Evolutionary conservation across 2,888 invertebrate genomes (phyloP), one percentile per base, ranked within the genome.

Genomic region (Phaonia tiefii): DNA sequence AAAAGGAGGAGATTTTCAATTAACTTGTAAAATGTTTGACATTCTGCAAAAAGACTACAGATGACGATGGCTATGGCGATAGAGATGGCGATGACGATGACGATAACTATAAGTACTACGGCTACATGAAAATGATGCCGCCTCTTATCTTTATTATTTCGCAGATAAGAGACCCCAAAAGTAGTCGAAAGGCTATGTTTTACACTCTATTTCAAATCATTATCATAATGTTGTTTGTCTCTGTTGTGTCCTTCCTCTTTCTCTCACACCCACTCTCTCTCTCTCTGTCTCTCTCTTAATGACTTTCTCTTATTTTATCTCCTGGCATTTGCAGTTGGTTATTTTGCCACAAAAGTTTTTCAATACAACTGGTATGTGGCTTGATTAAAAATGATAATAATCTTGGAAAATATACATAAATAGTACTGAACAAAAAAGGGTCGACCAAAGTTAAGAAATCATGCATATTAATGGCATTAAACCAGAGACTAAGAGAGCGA

Each of bases 191-290:
- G 77, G 80, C 77, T 71, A 81, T 81, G 77, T 75, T 81, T 80
- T 81, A 75, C 80, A 81, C 80, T 78, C 77, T 51, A 78, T 81
- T 78, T 81, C 22, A 81, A 81, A 81, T 81, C 71, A 78, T 81
- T 81, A 81, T 75, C 71, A 78, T 81, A 81, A 78, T 81, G 56
- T 81, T 78, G 44, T 78, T 67, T 63, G 67, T 72, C 51, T 71
- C 63, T 44, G 11, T 37, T 46, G 37, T 42, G 3, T 15, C 44
- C 15, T 46, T 39, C 5, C 20, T 56, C 56, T 71, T 20, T 49
- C 2, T 11, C 60, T 49, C 3, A 7, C 60, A 1, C 51, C 22
- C 46, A 22, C 46, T 51, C 11, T 17, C 20, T 56, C n/a, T 10
- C 15, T 56, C 8, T 25, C 20, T 17, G 37, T 0, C 17, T 60